Evolutionary conservation across 2,888 invertebrate species (phyloP), one percentile per base, ranked within the genome.

Genomic region (Steinernema carpocapsae): DNA sequence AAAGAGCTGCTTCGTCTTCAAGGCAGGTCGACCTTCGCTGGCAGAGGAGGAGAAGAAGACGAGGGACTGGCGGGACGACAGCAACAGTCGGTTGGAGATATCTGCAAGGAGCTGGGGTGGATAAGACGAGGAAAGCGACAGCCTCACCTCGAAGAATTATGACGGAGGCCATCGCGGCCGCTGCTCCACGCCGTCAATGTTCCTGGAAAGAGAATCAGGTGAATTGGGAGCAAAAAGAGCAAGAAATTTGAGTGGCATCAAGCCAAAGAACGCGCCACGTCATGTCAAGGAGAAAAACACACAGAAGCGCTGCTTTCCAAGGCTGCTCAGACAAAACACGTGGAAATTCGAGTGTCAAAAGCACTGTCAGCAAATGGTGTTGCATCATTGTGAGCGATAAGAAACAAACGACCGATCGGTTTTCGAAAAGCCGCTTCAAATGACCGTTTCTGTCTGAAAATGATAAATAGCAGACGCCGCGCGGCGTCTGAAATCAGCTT

Each of bases 11-110:
- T 52, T 52, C 52, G 19, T 52, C 22, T 12, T 22, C 22, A 22
- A 17, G 22, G 24, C 19, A 19, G 52, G 24, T 24, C 4, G 52
- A 52, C 24, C 52, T 1, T 52, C 52, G 24, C 22, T 12, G 19
- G 52, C 14, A n/a, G 48, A 22, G 19, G 52, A 52, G 24, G 37
- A 52, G 52, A 52, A 52, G 52, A 17, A 52, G 3, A 52, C 52
- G 3, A 52, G 52, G 22, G 52, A 52, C 19, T 52, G 52, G 6
- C 52, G 52, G 22, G 52, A 22, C 22, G 52, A 52, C 52, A 52
- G 24, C 3, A 19, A 22, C 52, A 52, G 24, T 2, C 24, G 52
- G 24, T 19, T 22, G 10, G 52, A 22, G 22, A 52, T 3, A 22
- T 52, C 52, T 52, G 37, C 10, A 37, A 37, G 10, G 4, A 37